Base-by-base conservation (phyloP, 2,888 invertebrate genomes). In the Pilophorus perplexus region DNA sequence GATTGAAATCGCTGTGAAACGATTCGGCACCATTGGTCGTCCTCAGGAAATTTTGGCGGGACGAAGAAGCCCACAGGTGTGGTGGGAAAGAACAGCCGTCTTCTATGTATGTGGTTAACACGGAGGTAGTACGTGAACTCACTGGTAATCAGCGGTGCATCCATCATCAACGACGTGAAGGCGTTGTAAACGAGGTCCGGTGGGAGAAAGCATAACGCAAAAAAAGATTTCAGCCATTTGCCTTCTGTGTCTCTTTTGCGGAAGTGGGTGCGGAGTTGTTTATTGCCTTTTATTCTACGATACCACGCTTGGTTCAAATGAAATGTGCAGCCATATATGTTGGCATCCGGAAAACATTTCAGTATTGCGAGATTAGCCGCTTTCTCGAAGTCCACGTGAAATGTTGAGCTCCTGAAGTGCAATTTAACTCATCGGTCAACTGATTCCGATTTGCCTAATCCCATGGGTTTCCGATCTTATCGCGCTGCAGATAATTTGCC, bases 351-450 rank as follows among this genome's bases (percentile, higher is more conserved):
- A 23, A 50, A 50, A 50, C 50, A 50, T 50, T 50, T 14, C 44
- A 44, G 5, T 44, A 44, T 44, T 5, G 44, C 44, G 18, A 14
- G n/a, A 52, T 52, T 23, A 25, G 14, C 37, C 6, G 55, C 38
- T 38, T 55, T 55, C 37, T 55, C 20, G 33, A 33, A 37, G 18
- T 55, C 37, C 18, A 55, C 55, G 37, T 33, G 55, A 55, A 55
- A 55, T 55, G 8, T 55, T 55, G 55, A 55, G 37, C 55, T 10
- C 55, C 38, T 55, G 22, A 55, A 55, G 55, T 55, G 55, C 33
- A 55, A 55, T 55, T 55, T 55, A n/a, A n/a, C 44, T n/a, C n/a
- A n/a, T n/a, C n/a, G n/a, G n/a, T n/a, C n/a, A n/a, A n/a, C n/a
- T n/a, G n/a, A n/a, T n/a, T n/a, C n/a, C n/a, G n/a, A n/a, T n/a